Conservation (phyloP, 2,888 invertebrate species). For the Cactoblastis cactorum region DNA sequence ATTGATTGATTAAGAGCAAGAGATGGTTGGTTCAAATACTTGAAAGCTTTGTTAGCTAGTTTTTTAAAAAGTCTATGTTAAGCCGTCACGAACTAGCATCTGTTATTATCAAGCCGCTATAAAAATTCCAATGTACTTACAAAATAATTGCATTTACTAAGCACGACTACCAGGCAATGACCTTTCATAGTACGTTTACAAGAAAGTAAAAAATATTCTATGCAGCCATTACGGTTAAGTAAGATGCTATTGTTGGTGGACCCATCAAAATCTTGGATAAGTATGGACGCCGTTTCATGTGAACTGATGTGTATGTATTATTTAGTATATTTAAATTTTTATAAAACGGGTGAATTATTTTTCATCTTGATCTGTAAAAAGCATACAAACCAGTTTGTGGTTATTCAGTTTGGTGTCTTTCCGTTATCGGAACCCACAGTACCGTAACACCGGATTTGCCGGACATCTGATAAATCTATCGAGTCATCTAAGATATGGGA, state of each 20-base stretch:
- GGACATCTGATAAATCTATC: slow-evolving; percentile 7
- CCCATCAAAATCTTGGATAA: slow-evolving; percentile 1
- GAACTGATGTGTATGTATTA: neutral
- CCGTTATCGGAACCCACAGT: slow-evolving; percentile 24
- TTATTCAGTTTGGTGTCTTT: slow-evolving; percentile 16
- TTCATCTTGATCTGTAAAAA: neutral
- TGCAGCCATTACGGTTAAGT: slow-evolving; percentile 7
- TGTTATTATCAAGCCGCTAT: slow-evolving; percentile 67
- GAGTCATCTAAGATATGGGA: slow-evolving; percentile 2
- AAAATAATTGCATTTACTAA: slow-evolving; percentile 71
- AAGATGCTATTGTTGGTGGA: slow-evolving; percentile 7
- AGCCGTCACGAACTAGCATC: slow-evolving; percentile 58
- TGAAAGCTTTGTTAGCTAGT: neutral
- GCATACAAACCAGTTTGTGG: neutral
- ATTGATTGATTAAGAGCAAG: too few relatives aligned
- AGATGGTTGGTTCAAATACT: too few relatives aligned
- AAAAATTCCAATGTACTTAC: slow-evolving; percentile 65
- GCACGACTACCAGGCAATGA: slow-evolving; percentile 68
- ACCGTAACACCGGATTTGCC: slow-evolving; percentile 37
- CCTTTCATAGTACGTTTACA: slow-evolving; percentile 43
- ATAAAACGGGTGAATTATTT: too few relatives aligned
- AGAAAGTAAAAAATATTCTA: slow-evolving; percentile 17
- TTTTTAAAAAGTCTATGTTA: slow-evolving; percentile 20
- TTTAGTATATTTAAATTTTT: neutral
- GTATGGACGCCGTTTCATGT: neutral